Base-by-base conservation (phyloP, 2,797 vertebrate species). In the Heliangelus exortis region DNA sequence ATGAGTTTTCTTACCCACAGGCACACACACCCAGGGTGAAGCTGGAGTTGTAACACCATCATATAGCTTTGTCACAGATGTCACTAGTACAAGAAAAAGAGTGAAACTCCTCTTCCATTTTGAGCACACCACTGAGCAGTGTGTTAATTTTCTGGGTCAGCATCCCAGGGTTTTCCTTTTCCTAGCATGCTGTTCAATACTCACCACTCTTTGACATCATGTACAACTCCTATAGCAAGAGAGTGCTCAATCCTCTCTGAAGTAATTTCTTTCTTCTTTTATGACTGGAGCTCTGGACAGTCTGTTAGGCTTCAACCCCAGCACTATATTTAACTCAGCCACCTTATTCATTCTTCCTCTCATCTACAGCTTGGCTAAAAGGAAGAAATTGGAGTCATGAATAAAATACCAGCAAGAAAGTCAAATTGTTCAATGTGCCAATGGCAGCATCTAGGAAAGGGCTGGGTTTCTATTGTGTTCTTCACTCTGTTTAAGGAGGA, bases 251-350 rank as follows among this genome's bases (percentile, higher is more conserved):
- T 88, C 76, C 89, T 53, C 93, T 93, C 93, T 93, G 87, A 96
- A 95, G 96, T 93, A 84, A 93, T 95, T 87, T 95, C 94, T 96
- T 96, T 95, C 87, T 96, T 96, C 94, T 94, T 94, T 96, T 89
- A 75, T 83, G 81, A 80, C 79, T 93, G 77, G 61, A 83, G 91
- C 77, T 77, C 94, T 93, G 96, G 95, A 95, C 93, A 95, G 63
- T 58, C 71, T 96, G 92, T 89, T 94, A 71, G 43, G 45, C 87
- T 92, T 59, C 92, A 95, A 5, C 66, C 87, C 55, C 8, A 0
- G 85, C 0, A 6, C 92, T 97, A 87, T 95, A 96, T 97, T 97
- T 96, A 96, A 94, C 92, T 93, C 92, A 87, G 85, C 61, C 90
- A 81, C 91, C 93, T 94, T 95, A 48, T 71, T 96, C 95, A 41